phyloP scores from a whole-genome alignment of 1,140 invertebrate species.

The Halyomorpha halys region DNA sequence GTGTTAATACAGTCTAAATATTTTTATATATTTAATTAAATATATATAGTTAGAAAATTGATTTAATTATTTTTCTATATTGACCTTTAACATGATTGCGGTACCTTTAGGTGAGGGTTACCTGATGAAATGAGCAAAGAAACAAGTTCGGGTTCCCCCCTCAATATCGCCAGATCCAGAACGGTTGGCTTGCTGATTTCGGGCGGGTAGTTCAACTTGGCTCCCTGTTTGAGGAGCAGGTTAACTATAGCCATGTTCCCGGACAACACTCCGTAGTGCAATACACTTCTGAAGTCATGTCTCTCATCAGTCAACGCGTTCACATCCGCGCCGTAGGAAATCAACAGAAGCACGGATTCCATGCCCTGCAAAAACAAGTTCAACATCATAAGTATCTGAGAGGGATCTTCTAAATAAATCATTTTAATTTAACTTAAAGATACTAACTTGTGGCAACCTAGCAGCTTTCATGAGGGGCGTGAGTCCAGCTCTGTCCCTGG shows the following conservation, averaged over 20 bases:
- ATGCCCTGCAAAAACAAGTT: constrained; percentile 47
- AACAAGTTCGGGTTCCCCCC: constrained; percentile 64
- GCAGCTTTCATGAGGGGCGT: constrained; percentile 82
- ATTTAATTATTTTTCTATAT: too few relatives aligned
- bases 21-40: too few relatives aligned
- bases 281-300: constrained; percentile 69
- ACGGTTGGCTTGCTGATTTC: constrained; percentile 71
- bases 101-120: constrained; percentile 37
- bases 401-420: too few relatives aligned
- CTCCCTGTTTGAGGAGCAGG: constrained; percentile 70
- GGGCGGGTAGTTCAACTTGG: constrained; percentile 51
- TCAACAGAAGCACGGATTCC: constrained; percentile 60
- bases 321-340: constrained; percentile 68
- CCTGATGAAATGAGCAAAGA: constrained; percentile 55
- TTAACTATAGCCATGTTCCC: constrained; percentile 67
- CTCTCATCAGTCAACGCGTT: constrained; percentile 69
- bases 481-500: constrained; percentile 68
- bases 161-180: constrained; percentile 71
- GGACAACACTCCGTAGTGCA: constrained; percentile 78
- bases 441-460: constrained; percentile 54
- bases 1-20: too few relatives aligned
- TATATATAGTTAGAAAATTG: too few relatives aligned
- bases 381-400: too few relatives aligned
- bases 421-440: not conserved
- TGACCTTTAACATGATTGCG: too few relatives aligned